phyloP scores from a whole-genome alignment of 2,113 vertebrate species.

The Tyrannus savana region DNA sequence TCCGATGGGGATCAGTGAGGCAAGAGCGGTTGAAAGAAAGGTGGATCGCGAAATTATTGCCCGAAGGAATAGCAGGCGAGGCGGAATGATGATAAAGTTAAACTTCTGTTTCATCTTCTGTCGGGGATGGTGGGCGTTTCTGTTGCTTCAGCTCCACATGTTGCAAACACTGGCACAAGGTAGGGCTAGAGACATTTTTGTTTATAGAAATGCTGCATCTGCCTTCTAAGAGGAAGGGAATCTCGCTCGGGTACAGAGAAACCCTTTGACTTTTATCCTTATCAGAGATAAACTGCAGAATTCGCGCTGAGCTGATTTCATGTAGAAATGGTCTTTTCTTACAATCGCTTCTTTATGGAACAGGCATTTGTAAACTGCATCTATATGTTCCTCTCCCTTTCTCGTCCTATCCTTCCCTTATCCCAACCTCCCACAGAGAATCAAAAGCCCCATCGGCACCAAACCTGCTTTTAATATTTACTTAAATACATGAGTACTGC shows the following conservation, averaged over 20 bases:
- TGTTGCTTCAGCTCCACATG: slow-evolving; percentile 83
- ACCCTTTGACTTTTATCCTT: slow-evolving; percentile 27
- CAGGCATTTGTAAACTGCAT: neutral
- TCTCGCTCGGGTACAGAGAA: neutral
- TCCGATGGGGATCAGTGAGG: slow-evolving; percentile 26
- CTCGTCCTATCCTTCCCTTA: neutral
- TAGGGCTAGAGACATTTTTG: slow-evolving; percentile 69
- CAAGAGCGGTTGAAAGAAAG: neutral
- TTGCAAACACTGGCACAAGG: slow-evolving; percentile 84
- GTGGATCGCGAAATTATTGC: slow-evolving; percentile 37
- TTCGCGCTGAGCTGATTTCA: neutral
- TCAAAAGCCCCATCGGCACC: neutral
- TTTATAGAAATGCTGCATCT: slow-evolving; percentile 55
- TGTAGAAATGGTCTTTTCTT: neutral
- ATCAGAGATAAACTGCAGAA: slow-evolving; percentile 30
- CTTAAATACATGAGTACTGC: neutral
- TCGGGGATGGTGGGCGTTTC: slow-evolving; percentile 82
- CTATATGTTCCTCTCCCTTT: neutral
- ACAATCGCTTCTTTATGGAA: slow-evolving; percentile 34
- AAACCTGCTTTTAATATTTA: neutral
- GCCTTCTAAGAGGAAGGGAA: neutral
- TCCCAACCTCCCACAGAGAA: neutral
- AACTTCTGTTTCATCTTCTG: slow-evolving; percentile 72
- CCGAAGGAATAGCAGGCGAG: slow-evolving; percentile 60
- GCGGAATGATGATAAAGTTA: slow-evolving; percentile 78